Conservation (phyloP, 92 coral and sea anemone species). For the Hydrozoanthus gracilis region DNA sequence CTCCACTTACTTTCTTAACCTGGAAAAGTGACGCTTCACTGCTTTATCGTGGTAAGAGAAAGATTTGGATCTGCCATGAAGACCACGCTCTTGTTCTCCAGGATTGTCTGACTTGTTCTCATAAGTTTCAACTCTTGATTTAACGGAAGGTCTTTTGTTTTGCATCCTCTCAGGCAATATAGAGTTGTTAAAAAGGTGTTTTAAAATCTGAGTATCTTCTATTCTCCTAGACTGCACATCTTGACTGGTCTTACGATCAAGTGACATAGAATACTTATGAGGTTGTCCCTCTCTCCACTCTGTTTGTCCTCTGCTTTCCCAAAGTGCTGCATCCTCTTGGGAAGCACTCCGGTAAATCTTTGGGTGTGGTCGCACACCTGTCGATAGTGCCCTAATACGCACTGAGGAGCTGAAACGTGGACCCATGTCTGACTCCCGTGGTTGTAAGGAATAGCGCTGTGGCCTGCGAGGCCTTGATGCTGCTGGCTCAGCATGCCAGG, state of each 20-base stretch:
- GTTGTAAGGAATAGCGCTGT: conserved; percentile 37
- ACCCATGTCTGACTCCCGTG: conserved; percentile 25
- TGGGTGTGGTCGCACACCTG: conserved; percentile 50
- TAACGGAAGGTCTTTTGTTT: conserved; percentile 61
- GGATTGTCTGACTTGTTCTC: conserved; percentile 55
- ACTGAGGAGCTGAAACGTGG: conserved; percentile 64
- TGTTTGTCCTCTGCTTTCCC: background rate
- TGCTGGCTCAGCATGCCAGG: conserved; percentile 81
- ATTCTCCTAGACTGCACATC: conserved; percentile 64
- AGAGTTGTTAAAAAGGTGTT: conserved; percentile 63
- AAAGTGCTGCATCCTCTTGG: conserved; percentile 23
- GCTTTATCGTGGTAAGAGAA: conserved; percentile 47
- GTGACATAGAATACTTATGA: conserved; percentile 10
- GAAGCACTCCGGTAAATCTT: conserved; percentile 69
- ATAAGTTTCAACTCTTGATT: conserved; percentile 67
- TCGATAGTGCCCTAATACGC: conserved; percentile 61
- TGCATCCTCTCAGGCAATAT: conserved; percentile 33
- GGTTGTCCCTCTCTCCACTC: conserved; percentile 2
- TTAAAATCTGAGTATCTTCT: conserved; percentile 82
- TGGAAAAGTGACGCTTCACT: background rate
- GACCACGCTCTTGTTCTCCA: conserved; percentile 1
- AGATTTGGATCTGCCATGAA: conserved; percentile 39
- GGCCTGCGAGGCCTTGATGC: conserved; percentile 32
- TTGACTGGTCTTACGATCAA: conserved; percentile 28
- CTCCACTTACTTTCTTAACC: conserved; percentile 17